Percentiles rank a stretch among this genome's conserved stretches.
Evolutionary conservation across 2,797 vertebrate species (phyloP).

Genomic region (Amazonetta brasiliensis): DNA sequence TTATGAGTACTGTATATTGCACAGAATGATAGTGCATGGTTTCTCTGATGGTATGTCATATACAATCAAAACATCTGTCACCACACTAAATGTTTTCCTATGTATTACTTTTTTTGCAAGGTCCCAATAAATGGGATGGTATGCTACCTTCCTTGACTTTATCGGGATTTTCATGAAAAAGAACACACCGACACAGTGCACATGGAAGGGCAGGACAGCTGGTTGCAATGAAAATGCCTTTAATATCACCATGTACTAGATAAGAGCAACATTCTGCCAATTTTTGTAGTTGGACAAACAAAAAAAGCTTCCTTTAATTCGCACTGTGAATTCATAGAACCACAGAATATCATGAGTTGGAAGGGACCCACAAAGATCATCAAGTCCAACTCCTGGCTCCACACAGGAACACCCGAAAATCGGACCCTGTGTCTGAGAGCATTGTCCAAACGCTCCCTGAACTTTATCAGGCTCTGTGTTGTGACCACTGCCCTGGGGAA

Average conservation of each 20-base stretch:
- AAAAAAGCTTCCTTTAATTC: neutral
- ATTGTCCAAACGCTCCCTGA: no score
- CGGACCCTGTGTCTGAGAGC: no score
- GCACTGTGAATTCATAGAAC: fast-evolving
- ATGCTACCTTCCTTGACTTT: neutral
- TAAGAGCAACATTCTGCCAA: fast-evolving
- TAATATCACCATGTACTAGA: fast-evolving
- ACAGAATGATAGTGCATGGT: fast-evolving
- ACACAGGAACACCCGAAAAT: no score
- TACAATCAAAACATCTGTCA: neutral
- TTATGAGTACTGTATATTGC: neutral
- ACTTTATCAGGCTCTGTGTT: no score
- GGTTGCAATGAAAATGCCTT: neutral
- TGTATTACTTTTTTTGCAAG: neutral
- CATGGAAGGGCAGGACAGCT: neutral
- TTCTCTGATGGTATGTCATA: neutral
- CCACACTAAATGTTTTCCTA: fast-evolving
- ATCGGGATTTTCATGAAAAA: neutral
- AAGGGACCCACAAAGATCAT: no score
- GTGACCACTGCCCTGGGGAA: no score
- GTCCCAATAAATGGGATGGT: neutral
- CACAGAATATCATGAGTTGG: no score
- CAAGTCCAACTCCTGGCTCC: no score
- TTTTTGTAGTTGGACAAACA: fast-evolving
- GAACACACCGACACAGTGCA: fast-evolving